These are phyloP conservation scores for Volucella bombylans DNA, from an alignment of 2,888 invertebrate species.

Conservation along the genomic window DNA sequence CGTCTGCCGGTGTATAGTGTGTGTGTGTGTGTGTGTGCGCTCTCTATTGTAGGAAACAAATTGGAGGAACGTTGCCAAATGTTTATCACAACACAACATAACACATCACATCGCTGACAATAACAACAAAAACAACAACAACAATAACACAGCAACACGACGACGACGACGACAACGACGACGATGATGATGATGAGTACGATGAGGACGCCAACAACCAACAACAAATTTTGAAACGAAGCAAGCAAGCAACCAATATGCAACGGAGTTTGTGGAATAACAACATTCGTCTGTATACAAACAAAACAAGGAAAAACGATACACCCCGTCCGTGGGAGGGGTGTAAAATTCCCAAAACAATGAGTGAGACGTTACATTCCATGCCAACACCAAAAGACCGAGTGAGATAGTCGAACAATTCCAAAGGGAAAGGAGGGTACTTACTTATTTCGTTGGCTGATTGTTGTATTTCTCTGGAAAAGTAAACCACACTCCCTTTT, in stretches of 20 bases:
- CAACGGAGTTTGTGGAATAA: conserved; percentile 68
- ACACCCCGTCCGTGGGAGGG: conserved; percentile 58
- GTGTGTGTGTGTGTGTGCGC: background rate
- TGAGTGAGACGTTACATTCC: background rate
- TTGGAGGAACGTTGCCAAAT: conserved; percentile 45
- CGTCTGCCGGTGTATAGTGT: background rate
- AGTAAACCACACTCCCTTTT: conserved; percentile 47
- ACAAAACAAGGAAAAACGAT: conserved; percentile 66
- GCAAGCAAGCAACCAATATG: conserved; percentile 63
- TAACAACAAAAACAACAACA: conserved; percentile 45
- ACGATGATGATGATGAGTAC: background rate
- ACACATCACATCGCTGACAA: conserved; percentile 20
- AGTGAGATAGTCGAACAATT: background rate
- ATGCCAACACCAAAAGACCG: background rate
- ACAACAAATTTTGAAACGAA: conserved; percentile 28
- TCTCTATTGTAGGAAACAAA: conserved; percentile 39
- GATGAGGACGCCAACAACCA: conserved; percentile 39
- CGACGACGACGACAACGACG: too few relatives aligned
- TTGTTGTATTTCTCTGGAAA: conserved; percentile 46
- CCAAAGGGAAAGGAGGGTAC: background rate
- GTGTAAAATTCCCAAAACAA: conserved; percentile 20
- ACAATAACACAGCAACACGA: conserved; percentile 30
- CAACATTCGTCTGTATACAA: conserved; percentile 69
- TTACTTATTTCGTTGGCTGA: conserved; percentile 37
- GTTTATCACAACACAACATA: conserved; percentile 52